These are phyloP conservation scores for Nasonovia ribisnigri DNA, from an alignment of 2,888 invertebrate species.

Conservation along the genomic window DNA sequence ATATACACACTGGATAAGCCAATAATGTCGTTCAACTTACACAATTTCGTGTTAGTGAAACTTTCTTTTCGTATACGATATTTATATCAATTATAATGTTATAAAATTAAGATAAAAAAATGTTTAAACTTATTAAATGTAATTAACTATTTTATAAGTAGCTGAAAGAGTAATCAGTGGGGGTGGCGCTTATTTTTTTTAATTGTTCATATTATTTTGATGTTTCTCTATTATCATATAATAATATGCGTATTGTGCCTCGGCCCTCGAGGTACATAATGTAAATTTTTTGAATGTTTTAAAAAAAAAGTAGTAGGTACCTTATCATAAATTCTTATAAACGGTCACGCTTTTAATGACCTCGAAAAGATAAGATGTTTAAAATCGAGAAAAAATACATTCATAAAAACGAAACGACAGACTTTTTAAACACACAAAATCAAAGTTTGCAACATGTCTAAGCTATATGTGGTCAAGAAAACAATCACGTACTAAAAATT, in stretches of 20 bases:
- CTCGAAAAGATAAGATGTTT: neutral
- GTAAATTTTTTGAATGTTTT: neutral
- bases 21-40: slow-evolving; percentile 3
- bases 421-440: neutral
- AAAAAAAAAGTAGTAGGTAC: neutral
- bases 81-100: neutral
- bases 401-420: neutral
- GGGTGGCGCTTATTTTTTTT: neutral
- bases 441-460: neutral
- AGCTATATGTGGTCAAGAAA: neutral
- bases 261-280: neutral
- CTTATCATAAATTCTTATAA: neutral
- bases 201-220: neutral
- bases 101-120: neutral
- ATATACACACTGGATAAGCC: neutral
- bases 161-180: neutral
- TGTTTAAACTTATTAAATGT: neutral
- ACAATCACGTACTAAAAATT: neutral
- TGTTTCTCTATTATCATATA: neutral
- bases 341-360: neutral
- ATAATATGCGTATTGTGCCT: neutral
- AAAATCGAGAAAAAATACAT: neutral
- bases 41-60: neutral
- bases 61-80: neutral
- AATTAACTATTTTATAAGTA: neutral